Percentiles rank a stretch among this genome's conserved stretches.
phyloP scores from a whole-genome alignment of 2,113 vertebrate genomes.

The Dipodomys merriami region DNA sequence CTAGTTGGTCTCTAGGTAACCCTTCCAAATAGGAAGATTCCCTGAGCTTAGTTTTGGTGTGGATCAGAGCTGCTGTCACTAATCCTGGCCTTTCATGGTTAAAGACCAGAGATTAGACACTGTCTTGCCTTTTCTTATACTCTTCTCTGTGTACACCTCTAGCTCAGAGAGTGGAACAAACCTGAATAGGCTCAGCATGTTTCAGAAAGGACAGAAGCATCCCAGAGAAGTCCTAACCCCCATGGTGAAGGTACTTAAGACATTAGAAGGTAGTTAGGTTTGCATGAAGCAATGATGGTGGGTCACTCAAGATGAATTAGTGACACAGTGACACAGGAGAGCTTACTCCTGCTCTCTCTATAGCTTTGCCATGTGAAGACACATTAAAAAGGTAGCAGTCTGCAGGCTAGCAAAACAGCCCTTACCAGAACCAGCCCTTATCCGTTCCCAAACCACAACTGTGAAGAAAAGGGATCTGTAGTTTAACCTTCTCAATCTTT shows the following conservation, averaged over 20 bases:
- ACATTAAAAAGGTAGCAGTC: background rate
- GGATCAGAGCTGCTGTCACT: background rate
- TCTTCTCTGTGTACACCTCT: background rate
- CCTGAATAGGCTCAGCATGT: background rate
- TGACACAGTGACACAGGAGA: background rate
- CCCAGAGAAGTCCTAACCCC: background rate
- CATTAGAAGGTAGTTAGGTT: background rate
- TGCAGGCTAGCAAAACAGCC: background rate
- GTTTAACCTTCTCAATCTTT: background rate
- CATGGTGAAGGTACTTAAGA: background rate
- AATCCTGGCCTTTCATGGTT: background rate
- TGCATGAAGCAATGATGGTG: background rate
- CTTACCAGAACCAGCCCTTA: background rate
- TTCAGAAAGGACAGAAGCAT: background rate
- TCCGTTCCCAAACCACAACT: background rate
- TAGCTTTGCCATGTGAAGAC: background rate
- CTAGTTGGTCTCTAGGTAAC: background rate
- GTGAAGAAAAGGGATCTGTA: background rate
- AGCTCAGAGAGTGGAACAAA: slow-evolving; percentile 15
- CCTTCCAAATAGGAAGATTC: background rate
- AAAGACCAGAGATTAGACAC: background rate
- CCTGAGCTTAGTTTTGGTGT: background rate
- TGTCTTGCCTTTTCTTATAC: background rate
- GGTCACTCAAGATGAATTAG: background rate
- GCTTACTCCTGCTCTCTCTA: background rate